Percentiles rank a stretch among this genome's conserved stretches.
phyloP scores from a whole-genome alignment of 2,888 invertebrate species.

The Hyalella azteca region DNA sequence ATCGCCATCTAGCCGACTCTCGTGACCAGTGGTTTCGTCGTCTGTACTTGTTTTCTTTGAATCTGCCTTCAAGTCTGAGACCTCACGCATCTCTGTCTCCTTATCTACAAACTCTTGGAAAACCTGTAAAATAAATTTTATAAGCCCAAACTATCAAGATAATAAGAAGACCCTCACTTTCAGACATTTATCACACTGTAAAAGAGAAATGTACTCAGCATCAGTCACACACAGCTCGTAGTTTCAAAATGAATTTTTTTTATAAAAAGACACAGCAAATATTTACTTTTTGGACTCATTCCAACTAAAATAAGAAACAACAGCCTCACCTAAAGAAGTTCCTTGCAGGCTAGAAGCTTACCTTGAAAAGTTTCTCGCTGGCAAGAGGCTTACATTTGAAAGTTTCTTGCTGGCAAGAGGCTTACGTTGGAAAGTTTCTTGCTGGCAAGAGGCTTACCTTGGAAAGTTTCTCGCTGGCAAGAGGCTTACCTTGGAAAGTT shows the following conservation, averaged over 20 bases:
- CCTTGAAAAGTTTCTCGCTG: too few relatives aligned
- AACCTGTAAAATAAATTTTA: slow-evolving; percentile 38
- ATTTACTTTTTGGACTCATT: not conserved
- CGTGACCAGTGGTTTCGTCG: not conserved
- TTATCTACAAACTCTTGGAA: slow-evolving; percentile 55
- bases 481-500: too few relatives aligned
- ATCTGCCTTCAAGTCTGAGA: slow-evolving; percentile 12
- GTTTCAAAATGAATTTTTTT: not conserved
- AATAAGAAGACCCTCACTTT: not conserved
- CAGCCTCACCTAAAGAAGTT: not conserved
- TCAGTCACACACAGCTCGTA: not conserved
- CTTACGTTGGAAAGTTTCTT: too few relatives aligned
- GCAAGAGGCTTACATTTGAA: too few relatives aligned
- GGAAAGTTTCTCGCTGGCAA: too few relatives aligned
- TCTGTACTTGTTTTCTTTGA: slow-evolving; percentile 28
- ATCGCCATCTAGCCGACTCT: not conserved
- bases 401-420: too few relatives aligned
- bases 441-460: too few relatives aligned
- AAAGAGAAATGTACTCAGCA: not conserved
- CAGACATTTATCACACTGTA: not conserved
- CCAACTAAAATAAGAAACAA: not conserved
- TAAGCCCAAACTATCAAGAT: not conserved
- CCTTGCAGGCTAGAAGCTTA: too few relatives aligned
- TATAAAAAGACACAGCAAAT: not conserved
- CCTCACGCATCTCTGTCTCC: slow-evolving; percentile 40